Evolutionary conservation across 2,888 invertebrate species (phyloP).

Genomic region (Drosophila histrio): DNA sequence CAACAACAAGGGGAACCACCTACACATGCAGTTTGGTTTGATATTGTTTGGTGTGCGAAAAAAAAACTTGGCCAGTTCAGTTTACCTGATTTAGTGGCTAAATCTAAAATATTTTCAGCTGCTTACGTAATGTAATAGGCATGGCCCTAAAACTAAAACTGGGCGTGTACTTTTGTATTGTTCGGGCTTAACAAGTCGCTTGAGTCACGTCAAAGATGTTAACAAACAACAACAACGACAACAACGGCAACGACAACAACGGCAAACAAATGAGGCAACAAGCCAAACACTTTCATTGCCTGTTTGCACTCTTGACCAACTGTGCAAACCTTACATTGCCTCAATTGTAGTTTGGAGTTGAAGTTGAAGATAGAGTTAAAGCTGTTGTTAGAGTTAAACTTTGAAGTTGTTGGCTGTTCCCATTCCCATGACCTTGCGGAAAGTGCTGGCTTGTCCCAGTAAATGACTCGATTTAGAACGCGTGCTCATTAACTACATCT

Average conservation of each 20-base stretch:
- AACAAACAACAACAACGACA: slow-evolving; percentile 38
- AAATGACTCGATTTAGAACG: slow-evolving; percentile 57
- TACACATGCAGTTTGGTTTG: slow-evolving; percentile 41
- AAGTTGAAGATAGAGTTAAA: slow-evolving; percentile 9
- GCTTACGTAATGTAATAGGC: slow-evolving; percentile 57
- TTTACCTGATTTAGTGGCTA: slow-evolving; percentile 18
- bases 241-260: slow-evolving; percentile 10
- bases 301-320: slow-evolving; percentile 72
- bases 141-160: slow-evolving; percentile 54
- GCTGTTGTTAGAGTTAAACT: background rate
- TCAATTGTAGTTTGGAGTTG: slow-evolving; percentile 29
- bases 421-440: slow-evolving; percentile 69
- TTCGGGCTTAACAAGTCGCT: slow-evolving; percentile 34
- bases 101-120: slow-evolving; percentile 29
- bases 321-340: slow-evolving; percentile 58
- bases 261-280: slow-evolving; percentile 61
- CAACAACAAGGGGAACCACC: slow-evolving; percentile 30
- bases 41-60: slow-evolving; percentile 26
- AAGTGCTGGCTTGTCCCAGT: slow-evolving; percentile 27
- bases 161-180: slow-evolving; percentile 46
- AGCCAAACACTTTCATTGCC: slow-evolving; percentile 68
- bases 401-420: slow-evolving; percentile 39
- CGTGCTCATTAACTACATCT: slow-evolving; percentile 62
- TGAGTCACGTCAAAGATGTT: slow-evolving; percentile 58
- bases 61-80: slow-evolving; percentile 20